These are phyloP conservation scores for Loris lydekkerianus DNA, from an alignment of 2,797 vertebrate species.

Conservation along the genomic window DNA sequence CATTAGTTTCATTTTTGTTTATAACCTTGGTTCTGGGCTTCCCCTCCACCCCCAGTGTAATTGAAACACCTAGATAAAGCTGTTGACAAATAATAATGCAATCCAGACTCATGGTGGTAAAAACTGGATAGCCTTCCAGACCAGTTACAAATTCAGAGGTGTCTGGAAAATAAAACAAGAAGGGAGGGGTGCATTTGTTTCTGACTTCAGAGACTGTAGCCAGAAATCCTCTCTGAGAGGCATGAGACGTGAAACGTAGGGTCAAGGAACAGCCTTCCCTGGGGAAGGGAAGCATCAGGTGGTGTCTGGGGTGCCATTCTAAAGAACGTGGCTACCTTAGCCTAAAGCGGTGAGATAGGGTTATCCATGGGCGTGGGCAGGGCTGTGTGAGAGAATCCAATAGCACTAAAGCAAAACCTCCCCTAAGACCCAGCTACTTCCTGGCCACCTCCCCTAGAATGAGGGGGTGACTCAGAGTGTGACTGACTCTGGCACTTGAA, in stretches of 20 bases:
- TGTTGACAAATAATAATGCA: neutral
- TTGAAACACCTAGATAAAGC: slow-evolving; percentile 10
- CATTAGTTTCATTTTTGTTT: neutral
- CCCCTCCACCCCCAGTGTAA: neutral
- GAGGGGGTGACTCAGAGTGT: slow-evolving; percentile 69
- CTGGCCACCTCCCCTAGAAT: slow-evolving; percentile 51
- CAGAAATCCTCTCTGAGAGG: neutral
- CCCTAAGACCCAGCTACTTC: slow-evolving; percentile 58
- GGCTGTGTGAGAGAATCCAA: slow-evolving; percentile 18
- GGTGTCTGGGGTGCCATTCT: slow-evolving; percentile 56
- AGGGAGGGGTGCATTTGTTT: neutral
- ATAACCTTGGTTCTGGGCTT: neutral
- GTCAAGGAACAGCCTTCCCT: neutral
- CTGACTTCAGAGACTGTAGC: neutral
- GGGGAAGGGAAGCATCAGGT: neutral
- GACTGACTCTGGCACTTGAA: slow-evolving; percentile 64
- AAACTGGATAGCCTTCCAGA: neutral
- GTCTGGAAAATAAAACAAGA: neutral
- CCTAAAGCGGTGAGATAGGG: slow-evolving; percentile 44
- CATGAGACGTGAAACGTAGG: slow-evolving; percentile 15
- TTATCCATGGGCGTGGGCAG: neutral
- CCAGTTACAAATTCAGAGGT: neutral
- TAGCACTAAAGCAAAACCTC: slow-evolving; percentile 64
- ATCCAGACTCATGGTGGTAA: neutral
- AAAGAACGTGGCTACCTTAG: neutral